Evolutionary conservation across 1,140 invertebrate genomes (phyloP).

Genomic region (Bathynomus jamesi): DNA sequence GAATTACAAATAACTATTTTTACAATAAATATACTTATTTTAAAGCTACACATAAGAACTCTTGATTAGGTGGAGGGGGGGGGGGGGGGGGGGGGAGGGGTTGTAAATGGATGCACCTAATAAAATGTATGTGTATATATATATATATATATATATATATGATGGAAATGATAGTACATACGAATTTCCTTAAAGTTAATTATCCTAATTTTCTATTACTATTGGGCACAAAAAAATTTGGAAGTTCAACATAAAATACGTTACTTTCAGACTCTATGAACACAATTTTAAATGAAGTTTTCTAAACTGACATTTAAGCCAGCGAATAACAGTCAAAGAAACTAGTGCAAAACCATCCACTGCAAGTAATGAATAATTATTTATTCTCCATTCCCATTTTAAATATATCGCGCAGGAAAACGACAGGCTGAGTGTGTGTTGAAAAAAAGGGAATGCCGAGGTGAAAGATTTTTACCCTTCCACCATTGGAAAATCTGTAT

Average conservation of each 20-base stretch:
- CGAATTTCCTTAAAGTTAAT: neutral
- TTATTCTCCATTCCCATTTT: neutral
- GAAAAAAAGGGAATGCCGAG: neutral
- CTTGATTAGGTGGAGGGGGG: too few relatives aligned
- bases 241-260: neutral
- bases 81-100: too few relatives aligned
- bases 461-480: neutral
- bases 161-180: slow-evolving; percentile 3
- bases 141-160: slow-evolving; percentile 19
- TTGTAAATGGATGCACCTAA: neutral
- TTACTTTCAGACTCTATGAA: too few relatives aligned
- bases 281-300: neutral
- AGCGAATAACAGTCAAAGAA: too few relatives aligned
- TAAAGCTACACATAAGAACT: neutral
- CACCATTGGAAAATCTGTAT: neutral
- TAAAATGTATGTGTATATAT: neutral
- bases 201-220: neutral
- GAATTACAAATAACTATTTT: neutral
- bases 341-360: neutral
- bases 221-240: neutral
- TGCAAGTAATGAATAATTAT: too few relatives aligned
- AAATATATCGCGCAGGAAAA: neutral
- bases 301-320: neutral
- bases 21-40: neutral
- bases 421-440: neutral